phyloP scores from a whole-genome alignment of 2,888 invertebrate species.

The Torymus texanus region DNA sequence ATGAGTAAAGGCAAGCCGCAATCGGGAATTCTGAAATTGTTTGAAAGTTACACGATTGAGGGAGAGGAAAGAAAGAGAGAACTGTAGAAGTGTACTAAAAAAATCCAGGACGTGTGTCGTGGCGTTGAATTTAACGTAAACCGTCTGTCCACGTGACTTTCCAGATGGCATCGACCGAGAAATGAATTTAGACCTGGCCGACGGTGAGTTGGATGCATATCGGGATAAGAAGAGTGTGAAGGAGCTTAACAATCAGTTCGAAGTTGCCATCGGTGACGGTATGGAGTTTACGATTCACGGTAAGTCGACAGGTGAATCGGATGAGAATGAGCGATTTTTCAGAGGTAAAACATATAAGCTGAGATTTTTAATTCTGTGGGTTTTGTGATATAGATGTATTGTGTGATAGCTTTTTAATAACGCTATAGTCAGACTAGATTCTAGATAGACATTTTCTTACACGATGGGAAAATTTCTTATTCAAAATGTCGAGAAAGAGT shows the following conservation, averaged over 20 bases:
- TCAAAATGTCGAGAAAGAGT: no score
- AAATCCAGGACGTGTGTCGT: not conserved
- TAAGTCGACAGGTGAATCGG: constrained; percentile 68
- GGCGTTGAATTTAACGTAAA: constrained; percentile 36
- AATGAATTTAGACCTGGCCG: constrained; percentile 84
- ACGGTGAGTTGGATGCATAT: constrained; percentile 84
- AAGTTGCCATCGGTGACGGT: constrained; percentile 93
- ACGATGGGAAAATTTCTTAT: no score
- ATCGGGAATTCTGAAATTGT: constrained; percentile 42
- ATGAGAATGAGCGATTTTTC: constrained; percentile 9
- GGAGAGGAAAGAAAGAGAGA: constrained; percentile 17
- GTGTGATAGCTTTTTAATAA: not conserved
- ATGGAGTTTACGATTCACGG: constrained; percentile 96
- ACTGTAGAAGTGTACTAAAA: constrained; percentile 29
- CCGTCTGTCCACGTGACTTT: constrained; percentile 65
- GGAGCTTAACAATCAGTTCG: constrained; percentile 83
- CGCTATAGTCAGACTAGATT: constrained; percentile 1
- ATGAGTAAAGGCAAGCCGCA: constrained; percentile 25
- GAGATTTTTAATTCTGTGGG: not conserved
- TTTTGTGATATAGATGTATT: constrained; percentile 1
- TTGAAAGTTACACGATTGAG: constrained; percentile 35
- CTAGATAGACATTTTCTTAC: constrained; percentile 2
- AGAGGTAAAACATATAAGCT: constrained; percentile 27
- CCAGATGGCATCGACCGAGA: constrained; percentile 80
- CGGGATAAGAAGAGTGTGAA: constrained; percentile 90